A percentile compares a stretch with the other conserved stretches of the same genome.
These are phyloP conservation scores for Capitulum mitella DNA, from an alignment of 2,888 invertebrate genomes.

Conservation along the genomic window DNA sequence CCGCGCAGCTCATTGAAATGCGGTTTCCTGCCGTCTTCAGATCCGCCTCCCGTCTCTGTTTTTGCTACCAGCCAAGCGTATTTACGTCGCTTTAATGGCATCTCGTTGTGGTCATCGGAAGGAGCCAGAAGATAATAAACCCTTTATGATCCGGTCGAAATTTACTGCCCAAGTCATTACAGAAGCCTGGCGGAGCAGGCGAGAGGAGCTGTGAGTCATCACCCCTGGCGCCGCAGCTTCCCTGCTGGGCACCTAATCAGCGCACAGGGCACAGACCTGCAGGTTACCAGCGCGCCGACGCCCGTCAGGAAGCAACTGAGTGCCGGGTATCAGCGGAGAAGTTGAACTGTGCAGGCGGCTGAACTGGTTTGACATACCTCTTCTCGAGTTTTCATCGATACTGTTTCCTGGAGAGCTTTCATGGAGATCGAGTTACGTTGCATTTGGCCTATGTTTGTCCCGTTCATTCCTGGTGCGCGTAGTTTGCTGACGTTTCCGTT, in stretches of 20 bases:
- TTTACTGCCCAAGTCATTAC: not conserved
- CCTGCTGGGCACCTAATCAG: not conserved
- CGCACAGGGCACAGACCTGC: not conserved
- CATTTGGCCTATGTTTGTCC: too few relatives aligned
- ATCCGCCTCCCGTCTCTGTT: not conserved
- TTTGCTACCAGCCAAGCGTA: not conserved
- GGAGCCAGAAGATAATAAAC: not conserved
- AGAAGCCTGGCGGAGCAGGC: not conserved
- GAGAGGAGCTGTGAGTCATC: not conserved
- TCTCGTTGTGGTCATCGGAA: not conserved
- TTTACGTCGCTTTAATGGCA: slow-evolving; percentile 15
- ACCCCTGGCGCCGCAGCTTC: not conserved
- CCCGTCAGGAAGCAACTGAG: not conserved
- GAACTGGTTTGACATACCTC: too few relatives aligned
- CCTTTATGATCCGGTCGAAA: not conserved
- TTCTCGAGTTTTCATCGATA: too few relatives aligned
- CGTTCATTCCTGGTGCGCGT: too few relatives aligned
- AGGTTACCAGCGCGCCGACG: not conserved
- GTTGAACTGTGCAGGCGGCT: too few relatives aligned
- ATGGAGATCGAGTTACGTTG: too few relatives aligned
- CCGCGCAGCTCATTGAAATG: not conserved
- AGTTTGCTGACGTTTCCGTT: too few relatives aligned
- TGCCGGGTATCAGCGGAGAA: too few relatives aligned
- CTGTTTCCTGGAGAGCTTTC: too few relatives aligned
- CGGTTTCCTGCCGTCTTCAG: not conserved